Conservation (phyloP, 2,888 invertebrate species). For the Eupeodes luniger region DNA sequence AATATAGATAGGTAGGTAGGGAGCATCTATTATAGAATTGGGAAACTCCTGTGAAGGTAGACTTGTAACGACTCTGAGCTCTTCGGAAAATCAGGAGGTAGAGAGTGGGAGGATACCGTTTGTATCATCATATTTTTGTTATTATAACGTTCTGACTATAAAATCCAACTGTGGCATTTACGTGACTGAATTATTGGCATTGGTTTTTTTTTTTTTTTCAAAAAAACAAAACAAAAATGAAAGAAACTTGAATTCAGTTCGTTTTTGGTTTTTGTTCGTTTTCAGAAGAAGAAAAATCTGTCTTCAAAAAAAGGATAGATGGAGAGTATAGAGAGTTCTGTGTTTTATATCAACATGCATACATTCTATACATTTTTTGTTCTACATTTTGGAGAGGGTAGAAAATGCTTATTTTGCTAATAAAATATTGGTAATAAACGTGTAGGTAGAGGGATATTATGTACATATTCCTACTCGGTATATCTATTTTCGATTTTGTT, state of each 20-base stretch:
- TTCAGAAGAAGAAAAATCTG: slow-evolving; percentile 11
- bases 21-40: not conserved
- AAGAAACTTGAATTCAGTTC: slow-evolving; percentile 60
- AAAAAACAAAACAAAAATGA: not conserved
- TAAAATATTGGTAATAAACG: slow-evolving; percentile 69
- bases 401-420: slow-evolving; percentile 62
- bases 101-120: not conserved
- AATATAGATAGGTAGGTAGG: not conserved
- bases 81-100: not conserved
- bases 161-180: slow-evolving; percentile 73
- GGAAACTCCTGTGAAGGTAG: slow-evolving; percentile 26
- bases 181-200: slow-evolving; percentile 74
- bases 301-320: slow-evolving; percentile 15
- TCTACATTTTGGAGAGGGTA: slow-evolving; percentile 14
- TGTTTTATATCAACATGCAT: slow-evolving; percentile 35
- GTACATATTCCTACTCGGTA: not conserved
- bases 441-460: slow-evolving; percentile 34
- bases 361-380: not conserved
- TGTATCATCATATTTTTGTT: slow-evolving; percentile 56
- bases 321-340: slow-evolving; percentile 10
- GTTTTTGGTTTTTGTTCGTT: slow-evolving; percentile 35
- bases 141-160: slow-evolving; percentile 72
- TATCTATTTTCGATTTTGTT: slow-evolving; percentile 24
- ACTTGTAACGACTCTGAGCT: slow-evolving; percentile 29
- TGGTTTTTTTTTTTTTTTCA: slow-evolving; percentile 48